Percentiles rank a stretch among this genome's conserved stretches.
These are phyloP conservation scores for Solea solea DNA, from an alignment of 2,113 vertebrate genomes.

Conservation along the genomic window DNA sequence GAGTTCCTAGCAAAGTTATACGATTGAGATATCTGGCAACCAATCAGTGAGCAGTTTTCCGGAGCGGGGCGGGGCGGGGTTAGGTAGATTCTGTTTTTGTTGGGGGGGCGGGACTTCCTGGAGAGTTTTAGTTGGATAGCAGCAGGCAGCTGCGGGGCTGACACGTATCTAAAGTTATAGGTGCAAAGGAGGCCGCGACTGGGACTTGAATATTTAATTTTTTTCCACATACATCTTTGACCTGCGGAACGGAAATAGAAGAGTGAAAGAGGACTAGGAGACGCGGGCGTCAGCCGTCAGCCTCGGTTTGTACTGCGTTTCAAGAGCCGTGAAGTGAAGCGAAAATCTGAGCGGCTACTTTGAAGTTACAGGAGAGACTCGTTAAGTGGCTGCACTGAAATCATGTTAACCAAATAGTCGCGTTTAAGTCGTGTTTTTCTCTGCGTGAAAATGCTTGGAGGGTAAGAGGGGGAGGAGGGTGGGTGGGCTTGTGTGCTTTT, in stretches of 20 bases:
- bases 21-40: neutral
- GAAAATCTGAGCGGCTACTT: slow-evolving; percentile 56
- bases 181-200: slow-evolving; percentile 65
- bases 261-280: too few relatives aligned
- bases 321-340: slow-evolving; percentile 17
- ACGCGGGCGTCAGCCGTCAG: neutral
- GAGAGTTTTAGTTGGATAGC: slow-evolving; percentile 59
- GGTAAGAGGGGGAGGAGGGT: slow-evolving; percentile 31
- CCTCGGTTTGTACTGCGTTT: slow-evolving; percentile 3
- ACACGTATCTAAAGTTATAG: slow-evolving; percentile 83
- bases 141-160: slow-evolving; percentile 64
- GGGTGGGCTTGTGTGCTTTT: neutral
- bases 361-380: slow-evolving; percentile 37
- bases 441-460: slow-evolving; percentile 50
- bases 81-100: neutral
- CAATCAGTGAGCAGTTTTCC: slow-evolving; percentile 42
- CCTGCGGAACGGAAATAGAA: neutral
- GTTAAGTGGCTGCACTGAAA: slow-evolving; percentile 7
- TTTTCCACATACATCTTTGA: neutral
- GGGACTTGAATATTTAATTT: slow-evolving; percentile 11
- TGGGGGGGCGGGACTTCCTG: slow-evolving; percentile 82
- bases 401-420: slow-evolving; percentile 22
- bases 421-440: slow-evolving; percentile 1
- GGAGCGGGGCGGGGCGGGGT: slow-evolving; percentile 45
- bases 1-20: too few relatives aligned